A percentile compares a stretch with the other conserved stretches of the same genome.
Evolutionary conservation across 2,113 vertebrate genomes (phyloP).

Genomic region (Lepisosteus oculatus): DNA sequence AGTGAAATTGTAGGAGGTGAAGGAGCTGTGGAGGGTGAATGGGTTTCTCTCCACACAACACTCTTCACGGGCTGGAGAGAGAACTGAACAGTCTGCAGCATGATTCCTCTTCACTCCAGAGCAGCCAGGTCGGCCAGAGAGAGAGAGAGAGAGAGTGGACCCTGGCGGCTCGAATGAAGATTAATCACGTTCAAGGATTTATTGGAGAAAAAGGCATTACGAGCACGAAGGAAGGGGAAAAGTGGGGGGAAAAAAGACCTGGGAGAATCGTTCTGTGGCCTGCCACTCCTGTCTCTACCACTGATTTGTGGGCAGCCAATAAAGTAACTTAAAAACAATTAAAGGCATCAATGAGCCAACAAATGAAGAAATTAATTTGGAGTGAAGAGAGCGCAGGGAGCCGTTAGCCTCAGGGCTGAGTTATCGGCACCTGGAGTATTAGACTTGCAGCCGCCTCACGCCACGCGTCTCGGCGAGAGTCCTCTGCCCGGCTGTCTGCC

Average conservation of each 20-base stretch:
- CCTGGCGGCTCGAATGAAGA: neutral
- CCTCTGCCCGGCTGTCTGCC: neutral
- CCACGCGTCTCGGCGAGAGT: neutral
- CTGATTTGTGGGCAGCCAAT: slow-evolving; percentile 24
- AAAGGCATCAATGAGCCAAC: slow-evolving; percentile 33
- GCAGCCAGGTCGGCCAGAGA: slow-evolving; percentile 12
- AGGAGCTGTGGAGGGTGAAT: no score
- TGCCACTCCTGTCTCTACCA: slow-evolving; percentile 1
- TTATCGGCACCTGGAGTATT: slow-evolving; percentile 16
- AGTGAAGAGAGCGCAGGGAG: slow-evolving; percentile 16
- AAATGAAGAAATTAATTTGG: slow-evolving; percentile 36
- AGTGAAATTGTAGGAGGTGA: no score
- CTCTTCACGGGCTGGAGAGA: no score
- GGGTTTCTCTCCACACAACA: no score
- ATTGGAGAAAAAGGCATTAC: neutral
- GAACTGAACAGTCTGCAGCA: neutral
- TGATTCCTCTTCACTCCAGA: neutral
- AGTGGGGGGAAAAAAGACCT: neutral
- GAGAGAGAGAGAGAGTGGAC: slow-evolving; percentile 1
- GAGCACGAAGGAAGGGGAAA: neutral
- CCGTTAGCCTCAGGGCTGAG: slow-evolving; percentile 17
- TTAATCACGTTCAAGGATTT: neutral
- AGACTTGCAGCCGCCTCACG: neutral
- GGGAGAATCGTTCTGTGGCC: no score
- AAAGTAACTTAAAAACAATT: slow-evolving; percentile 33